Evolutionary conservation across 2,888 invertebrate genomes (phyloP), one percentile per base, ranked within the genome.

Genomic region (Timandra comae): DNA sequence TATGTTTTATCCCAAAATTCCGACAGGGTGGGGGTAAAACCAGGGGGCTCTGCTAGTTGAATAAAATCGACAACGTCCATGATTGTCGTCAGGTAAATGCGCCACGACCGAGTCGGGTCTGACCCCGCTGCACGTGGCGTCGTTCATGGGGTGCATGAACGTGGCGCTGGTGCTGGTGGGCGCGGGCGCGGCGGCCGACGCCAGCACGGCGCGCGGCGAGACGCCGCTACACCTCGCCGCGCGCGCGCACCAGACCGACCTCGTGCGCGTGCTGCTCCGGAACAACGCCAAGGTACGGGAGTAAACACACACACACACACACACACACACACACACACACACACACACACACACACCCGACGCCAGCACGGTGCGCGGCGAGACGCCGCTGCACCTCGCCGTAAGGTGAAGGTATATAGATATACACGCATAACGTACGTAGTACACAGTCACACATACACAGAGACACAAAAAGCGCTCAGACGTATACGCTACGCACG

Each of bases 101-200:
- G 89, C 91, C 3, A 91, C 91, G 0, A 91, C 91, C 0, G 91
- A 91, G 50, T 91, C 91, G 12, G 99, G 99, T 0, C 86, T 99
- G 50, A 98, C 98, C 2, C 98, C 98, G 0, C 88, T 99, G 12
- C 99, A 99, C 84, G 99, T 99, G 41, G 98, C 98, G 4, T 93
- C 97, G 54, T 99, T 99, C 87, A 99, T 99, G 98, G 99, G 99
- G 38, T 98, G 98, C 78, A 97, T 98, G 96, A 98, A 98, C 86
- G 98, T 99, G 64, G 98, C 98, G 45, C 93, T 99, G 61, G 97
- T 95, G 50, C 53, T 99, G 67, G 89, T 99, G 42, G 51, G 91
- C 91, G 97, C 97, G 58, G 96, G 97, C 44, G 98, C 98, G 10
- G 93, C 92, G 63, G 95, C 97, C 1, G 98, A 99, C 84, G 93